phyloP scores from a whole-genome alignment of 2,797 vertebrate species.

The Molothrus aeneus region DNA sequence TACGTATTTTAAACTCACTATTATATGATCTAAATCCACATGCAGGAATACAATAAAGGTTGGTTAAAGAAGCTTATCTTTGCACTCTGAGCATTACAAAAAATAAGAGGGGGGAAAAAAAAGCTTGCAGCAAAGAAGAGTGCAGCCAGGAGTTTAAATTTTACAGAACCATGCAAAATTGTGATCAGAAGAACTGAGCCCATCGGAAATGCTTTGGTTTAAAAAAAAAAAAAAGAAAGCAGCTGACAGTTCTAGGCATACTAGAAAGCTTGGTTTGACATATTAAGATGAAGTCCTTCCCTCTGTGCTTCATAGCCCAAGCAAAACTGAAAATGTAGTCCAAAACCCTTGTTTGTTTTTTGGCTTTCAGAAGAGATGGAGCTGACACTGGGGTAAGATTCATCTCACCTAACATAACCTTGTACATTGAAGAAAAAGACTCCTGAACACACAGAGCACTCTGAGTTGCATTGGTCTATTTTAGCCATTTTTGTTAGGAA shows the following conservation, averaged over 20 bases:
- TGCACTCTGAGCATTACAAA: not conserved
- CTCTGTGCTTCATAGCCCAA: not conserved
- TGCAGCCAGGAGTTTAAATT: not conserved
- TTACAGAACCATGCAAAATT: not conserved
- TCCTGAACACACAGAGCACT: not conserved
- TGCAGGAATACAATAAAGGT: not conserved
- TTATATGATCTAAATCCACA: not conserved
- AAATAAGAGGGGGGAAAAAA: rapidly evolving
- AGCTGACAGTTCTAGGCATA: not conserved
- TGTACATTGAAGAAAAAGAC: not conserved
- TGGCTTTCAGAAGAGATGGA: not conserved
- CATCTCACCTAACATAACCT: not conserved
- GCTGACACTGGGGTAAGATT: not conserved
- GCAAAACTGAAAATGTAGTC: not conserved
- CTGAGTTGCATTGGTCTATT: not conserved
- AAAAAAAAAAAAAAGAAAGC: not conserved
- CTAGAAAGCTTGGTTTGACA: not conserved
- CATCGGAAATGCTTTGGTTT: not conserved
- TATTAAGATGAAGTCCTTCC: not conserved
- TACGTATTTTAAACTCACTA: not conserved
- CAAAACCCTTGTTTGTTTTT: not conserved
- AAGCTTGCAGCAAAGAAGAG: not conserved
- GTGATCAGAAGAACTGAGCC: not conserved
- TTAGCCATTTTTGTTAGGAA: not conserved
- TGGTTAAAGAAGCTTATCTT: not conserved